Conservation (phyloP, 2,797 vertebrate genomes). For the Novumbra hubbsi region DNA sequence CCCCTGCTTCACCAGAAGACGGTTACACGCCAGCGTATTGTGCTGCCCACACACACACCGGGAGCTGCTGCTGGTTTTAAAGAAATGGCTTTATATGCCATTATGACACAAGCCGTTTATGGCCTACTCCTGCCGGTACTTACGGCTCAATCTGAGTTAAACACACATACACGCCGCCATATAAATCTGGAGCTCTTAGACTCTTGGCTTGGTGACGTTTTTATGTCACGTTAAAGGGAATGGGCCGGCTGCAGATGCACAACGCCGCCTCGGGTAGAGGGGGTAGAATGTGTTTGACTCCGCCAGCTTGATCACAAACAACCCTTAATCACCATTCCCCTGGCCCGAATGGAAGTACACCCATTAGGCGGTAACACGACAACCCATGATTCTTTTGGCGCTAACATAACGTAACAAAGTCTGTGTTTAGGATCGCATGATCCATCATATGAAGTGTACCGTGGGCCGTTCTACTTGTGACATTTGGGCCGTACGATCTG, state of each 20-base stretch:
- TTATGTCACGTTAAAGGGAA: conserved; percentile 35
- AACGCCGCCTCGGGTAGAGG: neutral
- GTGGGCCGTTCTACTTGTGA: too few species aligned
- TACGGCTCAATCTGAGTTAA: neutral
- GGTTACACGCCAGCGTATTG: neutral
- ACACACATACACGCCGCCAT: conserved; percentile 1
- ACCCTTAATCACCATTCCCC: neutral
- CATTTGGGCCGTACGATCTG: too few species aligned
- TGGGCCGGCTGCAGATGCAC: conserved; percentile 13
- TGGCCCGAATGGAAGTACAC: neutral
- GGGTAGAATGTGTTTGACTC: neutral
- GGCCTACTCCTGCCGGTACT: conserved; percentile 26
- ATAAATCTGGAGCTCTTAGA: conserved; percentile 19
- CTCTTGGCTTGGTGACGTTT: conserved; percentile 22
- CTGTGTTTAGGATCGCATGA: neutral
- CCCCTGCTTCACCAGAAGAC: too few species aligned
- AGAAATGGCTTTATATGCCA: conserved; percentile 27
- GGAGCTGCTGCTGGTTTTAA: neutral
- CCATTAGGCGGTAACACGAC: neutral
- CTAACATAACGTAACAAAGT: neutral
- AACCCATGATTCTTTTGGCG: neutral
- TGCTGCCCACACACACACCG: conserved; percentile 19
- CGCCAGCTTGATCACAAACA: conserved; percentile 21
- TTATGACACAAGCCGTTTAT: conserved; percentile 28
- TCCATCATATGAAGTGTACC: too few species aligned